A percentile compares a stretch with the other conserved stretches of the same genome.
Evolutionary conservation across 2,888 invertebrate genomes (phyloP).

Genomic region (Netelia virgata): DNA sequence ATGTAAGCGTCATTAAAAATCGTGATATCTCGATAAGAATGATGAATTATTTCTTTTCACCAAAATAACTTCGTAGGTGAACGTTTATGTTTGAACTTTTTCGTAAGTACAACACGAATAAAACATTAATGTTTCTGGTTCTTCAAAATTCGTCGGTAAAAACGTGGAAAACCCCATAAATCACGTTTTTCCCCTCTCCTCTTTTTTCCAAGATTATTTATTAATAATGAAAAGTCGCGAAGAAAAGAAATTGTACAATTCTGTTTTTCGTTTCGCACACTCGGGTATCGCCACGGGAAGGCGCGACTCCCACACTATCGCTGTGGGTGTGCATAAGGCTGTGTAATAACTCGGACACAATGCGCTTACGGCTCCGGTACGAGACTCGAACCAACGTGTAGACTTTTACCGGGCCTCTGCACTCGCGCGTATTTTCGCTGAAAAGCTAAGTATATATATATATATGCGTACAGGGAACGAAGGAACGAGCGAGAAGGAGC

Average conservation of each 20-base stretch:
- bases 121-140: no score
- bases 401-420: constrained; percentile 58
- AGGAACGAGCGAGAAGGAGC: constrained; percentile 36
- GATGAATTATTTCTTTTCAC: no score
- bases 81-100: no score
- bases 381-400: constrained; percentile 55
- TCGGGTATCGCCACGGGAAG: constrained; percentile 45
- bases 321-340: constrained; percentile 74
- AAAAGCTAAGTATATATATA: constrained; percentile 31
- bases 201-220: no score
- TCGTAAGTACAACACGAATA: no score
- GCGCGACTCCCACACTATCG: constrained; percentile 69
- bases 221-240: neutral
- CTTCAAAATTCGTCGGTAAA: no score
- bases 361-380: constrained; percentile 69
- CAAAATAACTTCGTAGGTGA: no score
- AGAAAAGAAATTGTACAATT: neutral
- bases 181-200: no score
- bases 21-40: no score
- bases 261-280: neutral
- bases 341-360: constrained; percentile 78
- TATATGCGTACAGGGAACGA: constrained; percentile 5
- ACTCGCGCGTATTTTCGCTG: constrained; percentile 34
- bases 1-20: no score
- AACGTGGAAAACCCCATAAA: no score